Percentiles rank a stretch among this genome's conserved stretches.
Evolutionary conservation across 2,113 vertebrate species (phyloP).

Genomic region (Anhinga rufa): DNA sequence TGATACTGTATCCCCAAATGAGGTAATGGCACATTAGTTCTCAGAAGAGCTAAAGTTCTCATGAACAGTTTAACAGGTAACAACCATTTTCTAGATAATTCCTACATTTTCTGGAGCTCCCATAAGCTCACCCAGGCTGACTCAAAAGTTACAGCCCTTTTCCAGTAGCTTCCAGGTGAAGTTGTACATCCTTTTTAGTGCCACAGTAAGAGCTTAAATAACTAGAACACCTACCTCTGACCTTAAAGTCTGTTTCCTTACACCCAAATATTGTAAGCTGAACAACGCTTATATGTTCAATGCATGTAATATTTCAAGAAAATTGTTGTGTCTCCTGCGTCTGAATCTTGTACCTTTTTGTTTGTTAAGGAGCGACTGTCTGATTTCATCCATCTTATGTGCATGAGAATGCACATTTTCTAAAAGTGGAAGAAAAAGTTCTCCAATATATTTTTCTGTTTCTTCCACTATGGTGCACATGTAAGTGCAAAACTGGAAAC

Average conservation of each 20-base stretch:
- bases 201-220: neutral
- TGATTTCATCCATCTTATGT: neutral
- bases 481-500: neutral
- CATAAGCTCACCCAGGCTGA: neutral
- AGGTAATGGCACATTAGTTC: neutral
- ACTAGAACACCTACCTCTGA: neutral
- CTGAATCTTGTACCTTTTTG: neutral
- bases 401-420: neutral
- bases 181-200: neutral
- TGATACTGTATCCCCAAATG: fast-evolving
- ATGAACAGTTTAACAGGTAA: neutral
- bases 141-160: neutral
- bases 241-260: neutral
- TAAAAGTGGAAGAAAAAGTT: neutral
- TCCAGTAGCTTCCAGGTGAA: neutral
- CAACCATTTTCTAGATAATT: neutral
- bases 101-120: neutral
- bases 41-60: neutral
- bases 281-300: neutral
- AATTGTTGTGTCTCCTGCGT: neutral
- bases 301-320: neutral
- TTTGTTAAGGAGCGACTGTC: neutral
- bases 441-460: neutral
- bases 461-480: neutral
- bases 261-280: neutral